Evolutionary conservation across 2,888 invertebrate species (phyloP), one percentile per base, ranked within the genome.

Genomic region (Adelognathus sp.): DNA sequence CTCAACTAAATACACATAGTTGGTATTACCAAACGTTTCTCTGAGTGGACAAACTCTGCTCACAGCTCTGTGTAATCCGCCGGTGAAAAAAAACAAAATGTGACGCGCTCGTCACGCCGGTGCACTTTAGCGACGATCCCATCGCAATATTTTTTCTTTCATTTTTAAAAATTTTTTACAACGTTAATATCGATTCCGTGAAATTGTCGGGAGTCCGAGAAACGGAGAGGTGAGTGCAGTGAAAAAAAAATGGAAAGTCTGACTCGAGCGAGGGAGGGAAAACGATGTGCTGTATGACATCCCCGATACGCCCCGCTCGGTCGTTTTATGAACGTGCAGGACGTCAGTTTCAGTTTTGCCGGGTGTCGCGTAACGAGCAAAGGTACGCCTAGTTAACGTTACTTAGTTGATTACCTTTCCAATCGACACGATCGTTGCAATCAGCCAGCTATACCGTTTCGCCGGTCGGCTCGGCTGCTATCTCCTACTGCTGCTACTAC

Each of bases 361-460:
- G 74, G 70, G 80, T 64, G 71, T 64, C 63, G 83, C 81, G 83
- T 87, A 87, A 88, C 86, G 87, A 88, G 87, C 85, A 87, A 87
- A 87, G 86, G 86, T 88, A 88, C 85, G 86, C 85, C 86, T 88
- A 87, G 88, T 88, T 88, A 87, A 85, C 86, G 87, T 86, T 87
- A 87, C 87, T 86, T 87, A 87, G 86, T 87, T 88, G 87, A 88
- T 88, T 88, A 87, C 87, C 85, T 86, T 88, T 86, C 86, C 87
- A 88, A 88, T 88, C 85, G 86, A 86, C 85, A 82, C 85, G 85
- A 86, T 87, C 84, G 83, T 84, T 81, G 86, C 88, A 88, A 87
- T 87, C 87, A 88, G 86, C 85, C 77, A 64, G 56, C 33, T 73
- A 36, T 58, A 63, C 66, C 60, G 44, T 39, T 44, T 63, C 54